Evolutionary conservation across 2,797 vertebrate species (phyloP).

Genomic region (Artibeus jamaicensis): DNA sequence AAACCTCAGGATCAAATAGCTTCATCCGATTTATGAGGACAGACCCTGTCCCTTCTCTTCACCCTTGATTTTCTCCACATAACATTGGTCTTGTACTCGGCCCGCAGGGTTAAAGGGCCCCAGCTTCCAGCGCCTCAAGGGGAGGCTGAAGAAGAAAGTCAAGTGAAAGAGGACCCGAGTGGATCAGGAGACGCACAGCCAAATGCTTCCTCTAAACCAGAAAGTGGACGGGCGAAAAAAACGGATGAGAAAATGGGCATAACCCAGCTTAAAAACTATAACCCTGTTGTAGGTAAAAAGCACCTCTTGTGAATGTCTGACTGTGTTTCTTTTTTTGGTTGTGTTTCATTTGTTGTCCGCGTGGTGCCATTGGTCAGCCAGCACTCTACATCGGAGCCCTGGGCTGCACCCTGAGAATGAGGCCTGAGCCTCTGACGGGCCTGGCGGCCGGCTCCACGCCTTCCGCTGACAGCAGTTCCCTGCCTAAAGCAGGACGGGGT

Average conservation of each 20-base stretch:
- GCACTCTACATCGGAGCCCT: background rate
- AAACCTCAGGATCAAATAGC: background rate
- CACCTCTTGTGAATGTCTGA: accelerated
- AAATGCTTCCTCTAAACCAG: constrained; percentile 57
- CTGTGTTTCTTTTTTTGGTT: too few species aligned
- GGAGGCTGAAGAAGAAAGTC: constrained; percentile 78
- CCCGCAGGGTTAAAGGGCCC: constrained; percentile 80
- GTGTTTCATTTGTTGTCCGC: background rate
- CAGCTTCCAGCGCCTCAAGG: constrained; percentile 75
- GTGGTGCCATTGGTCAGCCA: background rate
- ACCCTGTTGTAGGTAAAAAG: constrained; percentile 88
- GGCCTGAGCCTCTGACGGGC: too few species aligned
- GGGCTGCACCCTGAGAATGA: background rate
- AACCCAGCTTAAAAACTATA: constrained; percentile 84
- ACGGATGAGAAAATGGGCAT: constrained; percentile 81
- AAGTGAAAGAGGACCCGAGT: constrained; percentile 72
- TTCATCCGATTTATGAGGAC: background rate
- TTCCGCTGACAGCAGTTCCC: background rate
- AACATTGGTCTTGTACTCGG: background rate
- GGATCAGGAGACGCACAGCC: constrained; percentile 62
- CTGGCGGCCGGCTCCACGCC: background rate
- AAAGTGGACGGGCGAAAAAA: constrained; percentile 68
- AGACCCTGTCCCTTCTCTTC: background rate
- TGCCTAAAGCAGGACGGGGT: background rate
- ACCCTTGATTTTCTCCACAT: background rate